Conservation (phyloP, 1,140 invertebrate species). For the Caenorhabditis tropicalis region DNA sequence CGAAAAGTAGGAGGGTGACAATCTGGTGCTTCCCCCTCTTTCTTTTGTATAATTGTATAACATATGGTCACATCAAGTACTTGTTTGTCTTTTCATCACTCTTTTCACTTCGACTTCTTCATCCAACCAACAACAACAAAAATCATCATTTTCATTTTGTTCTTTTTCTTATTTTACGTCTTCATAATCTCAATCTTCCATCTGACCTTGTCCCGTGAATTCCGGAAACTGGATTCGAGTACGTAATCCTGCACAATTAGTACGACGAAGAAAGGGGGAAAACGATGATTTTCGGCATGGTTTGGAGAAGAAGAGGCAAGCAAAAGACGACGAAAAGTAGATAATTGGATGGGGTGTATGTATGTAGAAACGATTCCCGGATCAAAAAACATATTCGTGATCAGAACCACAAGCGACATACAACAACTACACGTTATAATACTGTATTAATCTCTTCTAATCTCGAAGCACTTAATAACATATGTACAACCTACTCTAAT, state of each 20-base stretch:
- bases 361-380: not conserved
- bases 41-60: slow-evolving; percentile 39
- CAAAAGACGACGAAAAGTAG: slow-evolving; percentile 1
- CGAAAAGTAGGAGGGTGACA: not conserved
- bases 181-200: not conserved
- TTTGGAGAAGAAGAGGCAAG: not conserved
- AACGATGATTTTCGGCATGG: not conserved
- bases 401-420: not conserved
- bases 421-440: not conserved
- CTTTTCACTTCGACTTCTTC: not conserved
- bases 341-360: not conserved
- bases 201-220: slow-evolving; percentile 7
- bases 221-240: slow-evolving; percentile 30
- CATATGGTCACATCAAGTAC: slow-evolving; percentile 41
- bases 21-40: slow-evolving; percentile 8
- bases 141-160: not conserved
- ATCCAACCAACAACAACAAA: not conserved
- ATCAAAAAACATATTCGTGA: not conserved
- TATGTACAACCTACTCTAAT: slow-evolving; percentile 30
- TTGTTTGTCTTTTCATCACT: not conserved
- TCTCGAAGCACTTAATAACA: not conserved
- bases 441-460: not conserved
- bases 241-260: slow-evolving; percentile 38
- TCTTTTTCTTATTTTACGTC: not conserved
- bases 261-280: not conserved